phyloP scores from a whole-genome alignment of 1,140 invertebrate species.

The Lepidotrigona ventralis region DNA sequence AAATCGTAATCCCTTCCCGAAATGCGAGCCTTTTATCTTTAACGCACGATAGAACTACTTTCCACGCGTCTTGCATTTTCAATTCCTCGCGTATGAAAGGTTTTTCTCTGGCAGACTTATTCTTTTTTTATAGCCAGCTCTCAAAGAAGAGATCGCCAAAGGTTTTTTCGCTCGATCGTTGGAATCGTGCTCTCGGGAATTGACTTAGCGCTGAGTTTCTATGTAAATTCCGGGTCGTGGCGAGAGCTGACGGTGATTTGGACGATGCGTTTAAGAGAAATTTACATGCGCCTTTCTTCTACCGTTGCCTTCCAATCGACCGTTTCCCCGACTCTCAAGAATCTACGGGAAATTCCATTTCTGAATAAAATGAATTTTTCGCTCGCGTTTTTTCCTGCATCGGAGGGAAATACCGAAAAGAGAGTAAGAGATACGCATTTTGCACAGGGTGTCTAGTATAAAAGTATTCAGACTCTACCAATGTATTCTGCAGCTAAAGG shows the following conservation, averaged over 20 bases:
- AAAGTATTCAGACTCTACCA: neutral
- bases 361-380: slow-evolving; percentile 25
- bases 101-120: neutral
- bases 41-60: neutral
- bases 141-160: slow-evolving; percentile 27
- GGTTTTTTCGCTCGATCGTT: slow-evolving; percentile 43
- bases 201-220: slow-evolving; percentile 60
- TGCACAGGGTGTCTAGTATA: neutral
- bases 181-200: slow-evolving; percentile 42
- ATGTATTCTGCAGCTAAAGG: no score
- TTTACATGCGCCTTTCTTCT: slow-evolving; percentile 25
- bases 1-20: neutral
- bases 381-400: neutral
- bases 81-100: neutral
- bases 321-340: slow-evolving; percentile 20
- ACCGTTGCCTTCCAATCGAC: slow-evolving; percentile 27
- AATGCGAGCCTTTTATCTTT: neutral
- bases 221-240: slow-evolving; percentile 57
- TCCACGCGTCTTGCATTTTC: neutral
- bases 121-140: slow-evolving; percentile 5
- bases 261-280: slow-evolving; percentile 27
- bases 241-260: slow-evolving; percentile 39
- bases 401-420: neutral
- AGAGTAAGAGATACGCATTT: neutral
- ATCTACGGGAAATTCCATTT: slow-evolving; percentile 23